Conservation (phyloP, 2,888 invertebrate genomes). For the Dryadula phaetusa region DNA sequence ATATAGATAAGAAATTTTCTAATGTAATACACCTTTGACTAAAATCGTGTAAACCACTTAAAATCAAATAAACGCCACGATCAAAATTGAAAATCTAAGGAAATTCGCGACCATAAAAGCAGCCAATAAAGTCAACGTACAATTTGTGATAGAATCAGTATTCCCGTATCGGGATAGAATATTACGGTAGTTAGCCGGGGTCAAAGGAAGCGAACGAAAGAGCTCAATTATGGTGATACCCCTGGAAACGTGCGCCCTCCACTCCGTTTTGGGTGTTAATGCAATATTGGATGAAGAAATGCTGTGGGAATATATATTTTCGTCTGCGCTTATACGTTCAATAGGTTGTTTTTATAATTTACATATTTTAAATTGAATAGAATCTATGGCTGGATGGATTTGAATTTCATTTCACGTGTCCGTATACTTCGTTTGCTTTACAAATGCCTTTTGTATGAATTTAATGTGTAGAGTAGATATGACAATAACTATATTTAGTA, state of each 20-base stretch:
- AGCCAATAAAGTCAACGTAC: conserved; percentile 33
- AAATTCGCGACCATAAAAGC: conserved; percentile 23
- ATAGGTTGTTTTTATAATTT: too few species aligned
- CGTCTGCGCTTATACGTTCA: not conserved
- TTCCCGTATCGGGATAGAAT: conserved; percentile 47
- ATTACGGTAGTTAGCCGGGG: conserved; percentile 63
- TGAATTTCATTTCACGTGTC: conserved; percentile 1
- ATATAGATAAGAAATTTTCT: not conserved
- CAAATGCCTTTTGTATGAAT: not conserved
- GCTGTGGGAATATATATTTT: conserved; percentile 4
- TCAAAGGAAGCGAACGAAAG: conserved; percentile 60
- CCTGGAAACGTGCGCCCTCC: conserved; percentile 44
- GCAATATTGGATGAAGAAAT: conserved; percentile 45
- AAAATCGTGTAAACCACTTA: conserved; percentile 13
- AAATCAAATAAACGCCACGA: conserved; percentile 24
- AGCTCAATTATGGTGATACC: conserved; percentile 62
- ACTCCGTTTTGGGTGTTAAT: conserved; percentile 41
- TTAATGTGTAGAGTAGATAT: not conserved
- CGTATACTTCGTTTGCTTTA: not conserved
- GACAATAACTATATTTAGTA: too few species aligned
- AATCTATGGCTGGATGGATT: too few species aligned
- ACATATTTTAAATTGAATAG: too few species aligned
- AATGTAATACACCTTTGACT: conserved; percentile 2
- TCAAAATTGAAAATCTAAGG: conserved; percentile 16
- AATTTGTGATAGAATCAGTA: conserved; percentile 39